Conservation (phyloP, 2,797 vertebrate genomes). For the Numenius phaeopus region DNA sequence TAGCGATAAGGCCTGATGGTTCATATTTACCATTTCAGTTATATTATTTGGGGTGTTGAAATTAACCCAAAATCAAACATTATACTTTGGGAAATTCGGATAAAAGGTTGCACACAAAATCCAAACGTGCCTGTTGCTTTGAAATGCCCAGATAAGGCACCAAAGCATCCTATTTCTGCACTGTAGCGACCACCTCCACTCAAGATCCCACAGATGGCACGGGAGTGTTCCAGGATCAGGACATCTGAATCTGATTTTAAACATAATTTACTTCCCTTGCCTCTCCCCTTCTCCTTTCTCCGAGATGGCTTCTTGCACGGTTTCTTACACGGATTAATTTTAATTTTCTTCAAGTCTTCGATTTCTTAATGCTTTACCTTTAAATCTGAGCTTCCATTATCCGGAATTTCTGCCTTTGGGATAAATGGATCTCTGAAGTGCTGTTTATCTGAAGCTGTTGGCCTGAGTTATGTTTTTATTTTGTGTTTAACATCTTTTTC, state of each 20-base stretch:
- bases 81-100: neutral
- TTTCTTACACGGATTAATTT: neutral
- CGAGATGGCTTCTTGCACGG: too few species aligned
- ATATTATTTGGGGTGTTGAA: neutral
- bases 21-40: neutral
- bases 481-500: neutral
- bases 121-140: rapidly evolving
- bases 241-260: neutral
- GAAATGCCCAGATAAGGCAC: neutral
- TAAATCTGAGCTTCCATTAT: neutral
- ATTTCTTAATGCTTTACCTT: neutral
- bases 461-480: neutral
- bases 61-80: neutral
- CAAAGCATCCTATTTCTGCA: too few species aligned
- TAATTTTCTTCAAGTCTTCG: neutral
- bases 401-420: neutral
- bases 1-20: neutral
- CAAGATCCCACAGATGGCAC: rapidly evolving
- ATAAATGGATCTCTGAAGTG: neutral
- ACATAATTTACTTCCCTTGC: neutral
- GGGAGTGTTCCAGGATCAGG: too few species aligned
- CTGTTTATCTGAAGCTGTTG: neutral
- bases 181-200: rapidly evolving
- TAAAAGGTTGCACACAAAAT: neutral
- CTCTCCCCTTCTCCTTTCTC: neutral